Conservation (phyloP, 2,797 vertebrate genomes). For the Chaetodon trifasciatus region DNA sequence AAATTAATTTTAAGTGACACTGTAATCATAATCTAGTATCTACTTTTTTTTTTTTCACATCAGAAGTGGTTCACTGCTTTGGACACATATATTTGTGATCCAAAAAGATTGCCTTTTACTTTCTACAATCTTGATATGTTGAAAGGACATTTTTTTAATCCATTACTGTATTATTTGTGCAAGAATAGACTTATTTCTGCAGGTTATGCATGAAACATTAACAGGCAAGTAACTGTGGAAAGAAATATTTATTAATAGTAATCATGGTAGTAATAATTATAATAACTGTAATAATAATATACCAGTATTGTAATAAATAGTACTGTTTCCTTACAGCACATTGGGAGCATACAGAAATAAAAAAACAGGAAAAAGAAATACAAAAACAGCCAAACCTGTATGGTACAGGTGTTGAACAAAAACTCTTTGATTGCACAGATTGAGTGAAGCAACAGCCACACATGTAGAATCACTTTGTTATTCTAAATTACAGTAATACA, state of each 20-base stretch:
- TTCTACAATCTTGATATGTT: not conserved
- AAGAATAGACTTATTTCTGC: conserved; percentile 21
- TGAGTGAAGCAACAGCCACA: conserved; percentile 83
- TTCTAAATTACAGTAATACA: conserved; percentile 82
- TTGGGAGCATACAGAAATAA: conserved; percentile 90
- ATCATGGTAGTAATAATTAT: conserved; percentile 84
- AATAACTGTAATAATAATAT: conserved; percentile 87
- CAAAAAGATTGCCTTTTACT: not conserved
- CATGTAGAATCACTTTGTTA: conserved; percentile 83
- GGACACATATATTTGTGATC: not conserved
- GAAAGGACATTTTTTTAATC: not conserved
- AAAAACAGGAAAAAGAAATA: conserved; percentile 75
- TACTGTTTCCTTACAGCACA: conserved; percentile 91
- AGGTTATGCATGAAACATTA: conserved; percentile 16
- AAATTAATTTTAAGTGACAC: not conserved
- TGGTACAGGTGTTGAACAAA: conserved; percentile 73
- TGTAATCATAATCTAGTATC: not conserved
- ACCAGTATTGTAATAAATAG: conserved; percentile 87
- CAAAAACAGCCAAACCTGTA: conserved; percentile 73
- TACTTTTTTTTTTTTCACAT: not conserved
- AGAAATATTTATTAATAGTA: conserved; percentile 97
- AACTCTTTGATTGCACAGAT: conserved; percentile 76
- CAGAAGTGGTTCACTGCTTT: not conserved
- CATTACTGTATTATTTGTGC: not conserved
- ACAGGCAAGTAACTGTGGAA: conserved; percentile 87